Evolutionary conservation across 2,797 vertebrate genomes (phyloP).

Genomic region (Pangasius larnaudii): DNA sequence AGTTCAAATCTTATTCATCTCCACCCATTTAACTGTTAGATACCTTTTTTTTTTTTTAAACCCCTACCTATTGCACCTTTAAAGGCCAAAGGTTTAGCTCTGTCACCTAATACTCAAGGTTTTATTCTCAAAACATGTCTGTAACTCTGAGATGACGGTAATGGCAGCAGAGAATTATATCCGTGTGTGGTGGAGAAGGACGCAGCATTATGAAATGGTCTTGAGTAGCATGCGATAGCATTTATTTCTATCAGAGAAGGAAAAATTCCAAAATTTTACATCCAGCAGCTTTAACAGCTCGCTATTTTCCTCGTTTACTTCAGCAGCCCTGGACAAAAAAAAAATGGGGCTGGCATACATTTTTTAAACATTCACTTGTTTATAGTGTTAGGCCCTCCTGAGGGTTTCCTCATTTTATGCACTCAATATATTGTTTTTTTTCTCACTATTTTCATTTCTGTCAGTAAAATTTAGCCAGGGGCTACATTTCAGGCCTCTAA

Average conservation of each 20-base stretch:
- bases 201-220: neutral
- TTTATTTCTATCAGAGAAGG: neutral
- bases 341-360: neutral
- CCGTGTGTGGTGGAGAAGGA: neutral
- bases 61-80: neutral
- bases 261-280: neutral
- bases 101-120: neutral
- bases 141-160: neutral
- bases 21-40: neutral
- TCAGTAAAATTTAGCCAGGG: neutral
- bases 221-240: neutral
- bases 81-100: neutral
- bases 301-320: neutral
- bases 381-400: neutral
- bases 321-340: neutral
- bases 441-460: neutral
- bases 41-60: neutral
- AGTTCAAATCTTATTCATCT: neutral
- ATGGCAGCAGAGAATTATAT: neutral
- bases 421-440: neutral
- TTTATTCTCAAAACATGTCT: neutral
- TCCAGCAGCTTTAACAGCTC: neutral
- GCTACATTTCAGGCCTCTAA: neutral
- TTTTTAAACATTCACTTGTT: conserved; percentile 7
- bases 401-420: conserved; percentile 10